Conservation (phyloP, 2,113 vertebrate genomes). For the Loxodonta africana region DNA sequence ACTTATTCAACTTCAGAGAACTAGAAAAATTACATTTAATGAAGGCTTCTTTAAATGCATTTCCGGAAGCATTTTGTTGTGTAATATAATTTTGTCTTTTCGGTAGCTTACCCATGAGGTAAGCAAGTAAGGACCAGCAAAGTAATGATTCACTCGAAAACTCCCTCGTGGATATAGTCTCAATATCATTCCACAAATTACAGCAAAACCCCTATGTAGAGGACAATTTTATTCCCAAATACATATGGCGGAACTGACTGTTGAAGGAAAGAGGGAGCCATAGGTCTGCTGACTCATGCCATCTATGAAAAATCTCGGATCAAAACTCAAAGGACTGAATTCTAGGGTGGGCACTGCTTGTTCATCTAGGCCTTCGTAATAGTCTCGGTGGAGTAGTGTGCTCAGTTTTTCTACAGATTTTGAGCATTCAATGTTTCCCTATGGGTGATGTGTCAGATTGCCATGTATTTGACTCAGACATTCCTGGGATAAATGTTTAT, state of each 20-base stretch:
- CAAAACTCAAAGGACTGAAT: background rate
- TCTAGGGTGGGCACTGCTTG: rapidly evolving
- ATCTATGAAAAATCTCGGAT: background rate
- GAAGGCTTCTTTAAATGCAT: background rate
- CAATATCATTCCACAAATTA: background rate
- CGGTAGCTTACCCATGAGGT: background rate
- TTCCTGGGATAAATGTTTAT: background rate
- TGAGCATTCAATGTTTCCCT: background rate
- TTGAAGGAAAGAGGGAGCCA: background rate
- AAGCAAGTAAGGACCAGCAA: background rate
- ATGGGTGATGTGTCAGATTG: background rate
- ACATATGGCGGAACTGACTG: rapidly evolving
- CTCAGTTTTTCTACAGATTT: background rate
- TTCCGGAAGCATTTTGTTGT: background rate
- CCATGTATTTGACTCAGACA: background rate
- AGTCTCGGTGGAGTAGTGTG: background rate
- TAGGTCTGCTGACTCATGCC: background rate
- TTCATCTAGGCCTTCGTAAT: background rate
- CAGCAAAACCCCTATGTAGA: background rate
- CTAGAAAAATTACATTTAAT: background rate
- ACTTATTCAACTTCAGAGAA: background rate
- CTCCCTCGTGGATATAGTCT: background rate
- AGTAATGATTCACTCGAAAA: background rate
- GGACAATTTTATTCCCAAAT: background rate
- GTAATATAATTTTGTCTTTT: background rate